Percentiles rank a stretch among this genome's conserved stretches.
phyloP scores from a whole-genome alignment of 1,140 invertebrate species.

The Cyphomyrmex costatus region DNA sequence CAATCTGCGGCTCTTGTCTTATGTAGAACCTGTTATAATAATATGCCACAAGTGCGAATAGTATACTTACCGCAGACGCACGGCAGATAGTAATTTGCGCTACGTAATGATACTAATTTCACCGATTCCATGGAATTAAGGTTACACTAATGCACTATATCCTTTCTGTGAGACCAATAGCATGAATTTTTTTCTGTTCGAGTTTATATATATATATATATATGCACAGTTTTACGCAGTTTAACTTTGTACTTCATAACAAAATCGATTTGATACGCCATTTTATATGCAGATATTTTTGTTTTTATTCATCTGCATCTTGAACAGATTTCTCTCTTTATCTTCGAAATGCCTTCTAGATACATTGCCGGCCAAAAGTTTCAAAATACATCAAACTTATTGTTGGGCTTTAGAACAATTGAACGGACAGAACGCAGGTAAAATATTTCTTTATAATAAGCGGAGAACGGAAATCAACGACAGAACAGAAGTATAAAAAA shows the following conservation, averaged over 20 bases:
- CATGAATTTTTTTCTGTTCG: not conserved
- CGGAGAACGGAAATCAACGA: too few relatives aligned
- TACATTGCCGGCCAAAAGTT: not conserved
- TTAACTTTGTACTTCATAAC: not conserved
- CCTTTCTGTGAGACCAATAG: not conserved
- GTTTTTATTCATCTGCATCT: not conserved
- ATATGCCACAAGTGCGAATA: slow-evolving; percentile 13
- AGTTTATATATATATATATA: too few relatives aligned
- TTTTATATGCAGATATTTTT: slow-evolving; percentile 21
- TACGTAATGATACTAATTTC: slow-evolving; percentile 29
- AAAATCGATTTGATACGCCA: slow-evolving; percentile 12
- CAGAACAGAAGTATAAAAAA: too few relatives aligned
- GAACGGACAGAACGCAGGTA: too few relatives aligned
- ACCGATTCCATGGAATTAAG: slow-evolving; percentile 18
- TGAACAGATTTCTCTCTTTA: not conserved
- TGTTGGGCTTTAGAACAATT: too few relatives aligned
- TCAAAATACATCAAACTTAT: too few relatives aligned
- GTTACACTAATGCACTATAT: not conserved
- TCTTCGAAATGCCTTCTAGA: not conserved
- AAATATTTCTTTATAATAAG: too few relatives aligned
- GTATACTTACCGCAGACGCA: not conserved
- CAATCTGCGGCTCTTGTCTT: too few relatives aligned
- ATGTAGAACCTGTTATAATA: too few relatives aligned
- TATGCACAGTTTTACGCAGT: not conserved
- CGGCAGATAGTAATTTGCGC: slow-evolving; percentile 18